Base-by-base conservation (phyloP, 37 sponge, comb jelly and placozoan genomes). In the Spongilla lacustris region DNA sequence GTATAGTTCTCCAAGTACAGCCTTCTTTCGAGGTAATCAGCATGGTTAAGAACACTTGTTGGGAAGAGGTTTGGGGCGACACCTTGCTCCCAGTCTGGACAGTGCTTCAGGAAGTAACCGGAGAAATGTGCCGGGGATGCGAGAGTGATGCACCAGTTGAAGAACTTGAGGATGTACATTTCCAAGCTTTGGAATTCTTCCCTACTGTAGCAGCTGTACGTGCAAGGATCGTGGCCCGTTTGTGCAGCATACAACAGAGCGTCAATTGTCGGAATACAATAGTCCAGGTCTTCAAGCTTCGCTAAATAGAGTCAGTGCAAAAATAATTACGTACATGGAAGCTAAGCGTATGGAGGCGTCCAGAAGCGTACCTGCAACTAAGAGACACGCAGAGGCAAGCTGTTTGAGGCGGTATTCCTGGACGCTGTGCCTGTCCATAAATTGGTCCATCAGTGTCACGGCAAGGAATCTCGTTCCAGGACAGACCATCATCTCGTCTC, bases 381-480 rank as follows among this genome's bases (percentile, higher is more conserved):
- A 90, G 26, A 95, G 92, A 68, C 90, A 86, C 30, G 89, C 74
- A 25, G 91, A 89, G 5, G 87, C 79, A 22, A 91, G 84, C 28
- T 91, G 85, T 69, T 88, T 91, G 37, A 95, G 77, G 28, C 88
- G 83, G 27, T 81, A 79, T 35, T 91, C 87, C 81, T 83, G 86
- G 6, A 95, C 86, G 38, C 68, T 83, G 78, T 95, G 92, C 72
- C 84, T 91, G 67, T 95, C 95, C 95, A 95, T 95, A 85, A 95
- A 95, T 80, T 86, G 89, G 37, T 95, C 95, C 84, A 91, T 48
- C 12, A 91, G 79, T 0, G 50, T 72, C 21, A 95, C 74, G 58
- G 95, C 95, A 22, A 89, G 85, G 75, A 80, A 85, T n/a, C 89
- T 80, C 36, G 95, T 95, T 66, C 83, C 86, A 31, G 71, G 66